Evolutionary conservation across 2,888 invertebrate genomes (phyloP).

Genomic region (Hipparchia semele): DNA sequence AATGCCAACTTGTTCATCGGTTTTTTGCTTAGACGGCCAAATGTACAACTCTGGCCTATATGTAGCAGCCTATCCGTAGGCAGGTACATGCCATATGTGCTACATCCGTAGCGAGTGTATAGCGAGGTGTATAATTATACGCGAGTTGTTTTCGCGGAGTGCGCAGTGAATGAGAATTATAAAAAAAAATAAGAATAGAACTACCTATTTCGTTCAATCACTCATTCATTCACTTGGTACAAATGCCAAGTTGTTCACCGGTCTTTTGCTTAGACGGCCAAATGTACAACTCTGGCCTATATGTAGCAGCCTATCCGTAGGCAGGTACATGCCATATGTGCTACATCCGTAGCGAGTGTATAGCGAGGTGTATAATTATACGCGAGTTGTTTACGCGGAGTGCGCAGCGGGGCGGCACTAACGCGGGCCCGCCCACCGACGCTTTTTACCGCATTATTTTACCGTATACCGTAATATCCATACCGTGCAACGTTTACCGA

Average conservation of each 20-base stretch:
- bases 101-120: slow-evolving; percentile 1
- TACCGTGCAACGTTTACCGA: background rate
- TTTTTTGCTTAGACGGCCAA: no score
- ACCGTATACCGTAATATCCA: slow-evolving; percentile 28
- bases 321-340: slow-evolving; percentile 5
- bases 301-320: no score
- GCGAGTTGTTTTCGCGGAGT: slow-evolving; percentile 51
- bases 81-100: slow-evolving; percentile 1
- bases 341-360: slow-evolving; percentile 1
- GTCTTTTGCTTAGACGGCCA: no score
- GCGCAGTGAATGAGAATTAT: slow-evolving; percentile 48
- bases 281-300: no score
- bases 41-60: no score
- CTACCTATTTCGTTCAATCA: no score
- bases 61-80: no score
- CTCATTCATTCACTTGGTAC: no score
- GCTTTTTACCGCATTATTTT: slow-evolving; percentile 40
- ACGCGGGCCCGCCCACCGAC: slow-evolving; percentile 57
- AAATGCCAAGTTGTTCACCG: no score
- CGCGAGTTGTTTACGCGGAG: slow-evolving; percentile 52
- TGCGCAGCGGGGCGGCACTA: slow-evolving; percentile 69
- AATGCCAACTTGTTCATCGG: no score
- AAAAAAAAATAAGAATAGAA: no score
- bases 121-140: slow-evolving; percentile 49
- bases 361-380: slow-evolving; percentile 49